Evolutionary conservation across 2,888 invertebrate genomes (phyloP), one percentile per base, ranked within the genome.

Genomic region (Epirrita christyi): DNA sequence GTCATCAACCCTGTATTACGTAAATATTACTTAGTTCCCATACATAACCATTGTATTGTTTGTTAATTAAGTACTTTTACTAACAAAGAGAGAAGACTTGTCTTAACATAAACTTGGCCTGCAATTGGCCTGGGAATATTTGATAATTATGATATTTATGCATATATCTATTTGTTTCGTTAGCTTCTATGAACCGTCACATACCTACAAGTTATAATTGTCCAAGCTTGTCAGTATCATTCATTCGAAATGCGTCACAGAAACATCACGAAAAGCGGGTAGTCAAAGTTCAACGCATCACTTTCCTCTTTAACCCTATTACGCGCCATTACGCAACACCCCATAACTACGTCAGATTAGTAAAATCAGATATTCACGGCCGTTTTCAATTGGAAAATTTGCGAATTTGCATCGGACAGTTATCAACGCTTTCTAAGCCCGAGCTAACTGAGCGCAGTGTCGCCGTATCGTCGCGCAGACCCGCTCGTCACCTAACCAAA

Each of bases 391-490:
- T 73, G 70, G 80, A 81, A 83, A 83, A 83, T 79, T 83, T 78
- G 78, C 81, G 71, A 83, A 86, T 83, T 83, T 68, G 80, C 65
- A 62, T 67, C 78, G 81, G 71, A 61, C 64, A 59, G 73, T 70
- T 83, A 80, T 72, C 72, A 67, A 85, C 88, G 88, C 86, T 89
- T 88, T 88, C 88, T 86, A 81, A 72, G 73, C 64, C 62, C 63
- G 63, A 58, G 44, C 42, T 42, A 57, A 63, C 53, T 52, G 55
- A 67, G 64, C 67, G 59, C 84, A 86, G 87, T 86, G 74, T 70
- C 72, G 68, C 71, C 64, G 72, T 65, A 69, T 74, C 78, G 67
- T 61, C 75, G 75, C 73, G 63, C 72, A 69, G 68, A 80, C 71
- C 73, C 83, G 72, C 78, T 73, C 83, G 83, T 74, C 68, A 72